Percentiles rank a stretch among this genome's conserved stretches.
phyloP scores from a whole-genome alignment of 2,797 vertebrate species.

The Pangasius mekongensis region DNA sequence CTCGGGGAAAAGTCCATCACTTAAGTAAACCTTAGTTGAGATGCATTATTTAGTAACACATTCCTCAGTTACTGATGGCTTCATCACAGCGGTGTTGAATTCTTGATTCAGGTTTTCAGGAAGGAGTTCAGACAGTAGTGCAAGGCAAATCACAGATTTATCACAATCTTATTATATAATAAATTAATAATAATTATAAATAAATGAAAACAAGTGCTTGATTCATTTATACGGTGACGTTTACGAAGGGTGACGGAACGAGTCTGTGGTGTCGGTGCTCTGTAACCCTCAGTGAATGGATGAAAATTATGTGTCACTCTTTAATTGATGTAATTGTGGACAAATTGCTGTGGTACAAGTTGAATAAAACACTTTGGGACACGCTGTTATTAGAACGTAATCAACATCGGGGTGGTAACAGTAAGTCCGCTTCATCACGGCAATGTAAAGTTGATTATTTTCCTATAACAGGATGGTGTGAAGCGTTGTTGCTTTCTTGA shows the following conservation, averaged over 20 bases:
- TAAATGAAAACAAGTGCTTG: neutral
- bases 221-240: neutral
- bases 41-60: slow-evolving; percentile 6
- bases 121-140: neutral
- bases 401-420: neutral
- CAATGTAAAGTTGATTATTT: neutral
- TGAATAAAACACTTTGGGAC: neutral
- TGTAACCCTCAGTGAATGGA: neutral
- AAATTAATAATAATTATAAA: neutral
- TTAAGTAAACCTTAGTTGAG: neutral
- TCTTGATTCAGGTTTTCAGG: neutral
- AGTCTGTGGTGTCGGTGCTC: neutral
- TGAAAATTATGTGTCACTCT: neutral
- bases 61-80: neutral
- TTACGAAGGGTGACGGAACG: neutral
- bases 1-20: neutral
- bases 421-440: neutral
- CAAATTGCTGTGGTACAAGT: neutral
- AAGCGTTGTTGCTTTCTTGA: neutral
- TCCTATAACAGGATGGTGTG: neutral
- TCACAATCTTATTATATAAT: neutral
- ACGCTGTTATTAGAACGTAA: neutral
- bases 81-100: neutral
- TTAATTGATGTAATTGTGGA: neutral
- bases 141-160: neutral